phyloP scores from a whole-genome alignment of 2,113 vertebrate species.

The Motacilla alba region DNA sequence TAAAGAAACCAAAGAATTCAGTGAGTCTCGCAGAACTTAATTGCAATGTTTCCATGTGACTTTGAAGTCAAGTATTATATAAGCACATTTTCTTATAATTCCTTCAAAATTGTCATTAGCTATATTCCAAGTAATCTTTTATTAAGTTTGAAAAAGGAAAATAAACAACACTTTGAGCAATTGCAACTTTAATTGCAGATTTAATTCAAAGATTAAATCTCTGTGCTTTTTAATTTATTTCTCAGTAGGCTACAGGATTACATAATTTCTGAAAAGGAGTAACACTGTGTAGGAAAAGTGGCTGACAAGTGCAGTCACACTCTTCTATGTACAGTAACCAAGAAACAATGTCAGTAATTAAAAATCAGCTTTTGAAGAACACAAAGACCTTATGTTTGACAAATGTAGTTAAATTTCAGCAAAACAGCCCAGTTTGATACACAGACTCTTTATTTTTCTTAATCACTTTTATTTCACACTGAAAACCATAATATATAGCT shows the following conservation, averaged over 20 bases:
- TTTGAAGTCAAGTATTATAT: neutral
- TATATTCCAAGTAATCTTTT: neutral
- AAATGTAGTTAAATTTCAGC: neutral
- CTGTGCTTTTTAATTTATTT: conserved; percentile 20
- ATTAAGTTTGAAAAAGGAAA: neutral
- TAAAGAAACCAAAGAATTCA: neutral
- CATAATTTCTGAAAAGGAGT: neutral
- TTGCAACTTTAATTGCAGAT: neutral
- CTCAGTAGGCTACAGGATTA: neutral
- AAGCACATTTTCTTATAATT: neutral
- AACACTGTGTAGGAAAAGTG: neutral
- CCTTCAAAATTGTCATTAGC: neutral
- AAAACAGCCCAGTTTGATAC: neutral
- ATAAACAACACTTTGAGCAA: neutral
- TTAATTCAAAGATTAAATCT: neutral
- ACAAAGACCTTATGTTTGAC: neutral
- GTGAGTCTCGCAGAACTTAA: neutral
- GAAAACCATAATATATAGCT: neutral
- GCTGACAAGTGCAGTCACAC: neutral
- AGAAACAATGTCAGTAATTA: neutral
- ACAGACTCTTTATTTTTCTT: neutral
- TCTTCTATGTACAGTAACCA: neutral
- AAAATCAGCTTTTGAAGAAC: neutral
- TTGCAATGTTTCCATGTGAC: neutral
- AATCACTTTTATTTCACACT: neutral